Evolutionary conservation across 2,797 vertebrate genomes (phyloP), one percentile per base, ranked within the genome.

Genomic region (Semotilus atromaculatus): DNA sequence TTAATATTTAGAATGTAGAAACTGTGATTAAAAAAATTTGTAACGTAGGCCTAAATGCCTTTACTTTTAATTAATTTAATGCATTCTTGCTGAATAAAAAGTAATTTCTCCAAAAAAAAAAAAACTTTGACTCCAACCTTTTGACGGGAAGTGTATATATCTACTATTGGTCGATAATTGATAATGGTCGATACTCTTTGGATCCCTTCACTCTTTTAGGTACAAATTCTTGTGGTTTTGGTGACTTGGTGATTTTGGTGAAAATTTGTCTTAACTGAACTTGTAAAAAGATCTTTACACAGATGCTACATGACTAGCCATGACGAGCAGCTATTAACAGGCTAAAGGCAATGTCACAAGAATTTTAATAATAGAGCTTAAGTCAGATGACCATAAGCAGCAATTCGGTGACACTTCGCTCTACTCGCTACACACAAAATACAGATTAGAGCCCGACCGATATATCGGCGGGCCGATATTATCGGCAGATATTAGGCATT

Each of bases 371-470:
- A 70, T 68, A 73, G 40, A 64, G 18, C 45, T 60, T 51, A 74
- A 75, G 67, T 79, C 60, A 55, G n/a, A 83, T 82, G 43, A 43
- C 29, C 29, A 48, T 51, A 80, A 51, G 67, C 38, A 58, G 21
- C 19, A 73, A 84, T 73, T 64, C 36, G 8, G 11, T 45, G 11
- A 72, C 60, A 31, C 11, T 10, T n/a, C n/a, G 23, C 67, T 51
- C 67, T 40, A 64, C 60, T 18, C 4, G 2, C 40, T 38, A 38
- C 43, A 66, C 51, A 31, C 31, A 31, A 31, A 31, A 31, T 31
- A 31, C 31, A 71, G 80, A 85, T 82, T 31, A 80, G 76, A 86
- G 64, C 11, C n/a, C n/a, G n/a, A n/a, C n/a, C n/a, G n/a, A n/a
- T n/a, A n/a, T n/a, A n/a, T n/a, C n/a, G n/a, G n/a, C n/a, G n/a